Evolutionary conservation across 2,888 invertebrate species (phyloP).

Genomic region (Napeogenes sylphis): DNA sequence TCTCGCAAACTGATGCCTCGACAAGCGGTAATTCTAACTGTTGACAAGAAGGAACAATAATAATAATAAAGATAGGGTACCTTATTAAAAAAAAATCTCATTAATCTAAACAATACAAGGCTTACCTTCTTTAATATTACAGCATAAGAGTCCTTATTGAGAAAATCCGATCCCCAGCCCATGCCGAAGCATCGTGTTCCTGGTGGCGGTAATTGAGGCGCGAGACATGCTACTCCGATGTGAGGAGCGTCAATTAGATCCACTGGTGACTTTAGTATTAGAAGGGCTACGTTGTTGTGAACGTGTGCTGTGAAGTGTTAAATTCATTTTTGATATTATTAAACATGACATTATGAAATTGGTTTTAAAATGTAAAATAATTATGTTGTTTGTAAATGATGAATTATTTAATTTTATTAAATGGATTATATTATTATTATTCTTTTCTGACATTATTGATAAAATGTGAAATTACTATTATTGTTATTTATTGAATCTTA

Average conservation of each 20-base stretch:
- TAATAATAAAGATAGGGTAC: neutral
- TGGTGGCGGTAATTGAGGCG: constrained; percentile 67
- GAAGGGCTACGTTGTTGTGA: constrained; percentile 85
- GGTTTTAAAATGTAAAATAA: too few species aligned
- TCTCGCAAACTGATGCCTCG: constrained; percentile 49
- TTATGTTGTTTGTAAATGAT: too few species aligned
- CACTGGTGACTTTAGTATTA: constrained; percentile 80
- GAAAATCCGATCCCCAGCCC: constrained; percentile 82
- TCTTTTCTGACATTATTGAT: too few species aligned
- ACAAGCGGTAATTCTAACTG: constrained; percentile 81
- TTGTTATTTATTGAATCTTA: too few species aligned
- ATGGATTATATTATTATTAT: too few species aligned
- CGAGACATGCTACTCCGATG: constrained; percentile 84
- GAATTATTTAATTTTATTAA: too few species aligned
- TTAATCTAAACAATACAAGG: neutral
- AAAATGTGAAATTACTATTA: too few species aligned
- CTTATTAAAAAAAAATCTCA: neutral
- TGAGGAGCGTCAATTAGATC: constrained; percentile 78
- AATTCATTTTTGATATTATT: neutral
- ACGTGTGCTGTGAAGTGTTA: constrained; percentile 69
- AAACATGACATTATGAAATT: too few species aligned
- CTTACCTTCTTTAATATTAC: constrained; percentile 32
- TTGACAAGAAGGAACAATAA: too few species aligned
- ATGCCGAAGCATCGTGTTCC: constrained; percentile 80
- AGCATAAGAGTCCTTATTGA: constrained; percentile 28